Evolutionary conservation across 2,888 invertebrate species (phyloP).

Genomic region (Reticulitermes lucifugus): DNA sequence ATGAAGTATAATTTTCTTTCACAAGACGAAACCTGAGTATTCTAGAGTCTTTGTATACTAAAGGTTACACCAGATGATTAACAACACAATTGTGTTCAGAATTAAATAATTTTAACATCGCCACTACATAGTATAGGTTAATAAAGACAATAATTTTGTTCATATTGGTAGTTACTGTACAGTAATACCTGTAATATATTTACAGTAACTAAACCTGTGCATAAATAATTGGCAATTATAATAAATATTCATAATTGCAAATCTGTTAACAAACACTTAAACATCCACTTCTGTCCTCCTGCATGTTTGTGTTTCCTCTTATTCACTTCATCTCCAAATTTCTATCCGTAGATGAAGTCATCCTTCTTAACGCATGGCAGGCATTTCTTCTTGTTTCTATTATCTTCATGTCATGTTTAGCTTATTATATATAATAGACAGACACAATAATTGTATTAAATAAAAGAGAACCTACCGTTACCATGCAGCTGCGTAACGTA

Average conservation of each 20-base stretch:
- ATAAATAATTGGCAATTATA: constrained; percentile 35
- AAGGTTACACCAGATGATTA: no score
- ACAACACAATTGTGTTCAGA: no score
- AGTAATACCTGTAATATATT: not conserved
- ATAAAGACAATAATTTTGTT: not conserved
- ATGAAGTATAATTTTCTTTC: no score
- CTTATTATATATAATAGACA: not conserved
- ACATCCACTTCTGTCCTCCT: not conserved
- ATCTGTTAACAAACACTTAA: not conserved
- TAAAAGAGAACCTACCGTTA: not conserved
- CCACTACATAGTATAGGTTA: not conserved
- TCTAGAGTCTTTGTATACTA: no score
- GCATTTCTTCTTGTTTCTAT: not conserved
- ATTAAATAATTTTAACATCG: no score
- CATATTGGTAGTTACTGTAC: constrained; percentile 10
- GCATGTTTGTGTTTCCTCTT: constrained; percentile 37
- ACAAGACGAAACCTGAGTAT: no score
- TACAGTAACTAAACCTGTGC: constrained; percentile 1
- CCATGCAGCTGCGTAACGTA: not conserved
- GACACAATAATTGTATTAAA: not conserved
- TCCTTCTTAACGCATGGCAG: not conserved
- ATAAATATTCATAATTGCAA: not conserved
- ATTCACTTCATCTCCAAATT: not conserved
- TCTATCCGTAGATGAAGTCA: not conserved
- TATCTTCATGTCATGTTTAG: not conserved